A percentile compares a stretch with the other conserved stretches of the same genome.
phyloP scores from a whole-genome alignment of 2,113 vertebrate genomes.

The Grammomys surdaster region DNA sequence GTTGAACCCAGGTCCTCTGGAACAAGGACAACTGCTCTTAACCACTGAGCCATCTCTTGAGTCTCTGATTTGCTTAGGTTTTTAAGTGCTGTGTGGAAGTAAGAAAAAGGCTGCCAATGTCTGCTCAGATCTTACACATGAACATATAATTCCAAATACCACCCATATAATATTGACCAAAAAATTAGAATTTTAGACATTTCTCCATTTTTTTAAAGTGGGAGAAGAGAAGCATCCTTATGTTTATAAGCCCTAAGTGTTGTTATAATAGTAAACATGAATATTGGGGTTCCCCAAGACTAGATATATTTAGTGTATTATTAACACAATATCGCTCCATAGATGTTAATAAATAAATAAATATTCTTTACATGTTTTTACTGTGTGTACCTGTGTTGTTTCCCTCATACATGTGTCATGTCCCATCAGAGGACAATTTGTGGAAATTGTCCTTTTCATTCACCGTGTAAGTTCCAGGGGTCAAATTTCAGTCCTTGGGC shows the following conservation, averaged over 20 bases:
- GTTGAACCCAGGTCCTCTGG: background rate
- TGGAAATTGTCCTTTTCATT: background rate
- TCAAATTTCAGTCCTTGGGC: background rate
- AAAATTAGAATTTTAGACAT: background rate
- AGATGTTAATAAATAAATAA: slow-evolving; percentile 4
- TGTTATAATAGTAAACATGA: background rate
- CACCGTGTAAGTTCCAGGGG: background rate
- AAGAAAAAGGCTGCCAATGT: background rate
- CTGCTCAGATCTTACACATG: background rate
- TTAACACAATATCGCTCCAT: background rate
- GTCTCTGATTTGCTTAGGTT: background rate
- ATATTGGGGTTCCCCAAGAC: background rate
- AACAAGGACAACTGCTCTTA: background rate
- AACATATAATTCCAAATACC: background rate
- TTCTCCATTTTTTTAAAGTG: background rate
- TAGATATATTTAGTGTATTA: background rate
- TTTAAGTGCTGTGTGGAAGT: background rate
- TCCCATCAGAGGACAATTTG: background rate
- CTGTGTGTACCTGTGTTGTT: background rate
- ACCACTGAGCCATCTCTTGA: background rate
- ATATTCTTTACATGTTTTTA: background rate
- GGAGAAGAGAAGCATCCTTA: background rate
- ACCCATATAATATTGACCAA: background rate
- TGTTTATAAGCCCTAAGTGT: background rate
- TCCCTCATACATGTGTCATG: background rate